Percentiles rank a stretch among this genome's conserved stretches.
phyloP scores from a whole-genome alignment of 2,113 vertebrate species.

The Isichthys henryi region DNA sequence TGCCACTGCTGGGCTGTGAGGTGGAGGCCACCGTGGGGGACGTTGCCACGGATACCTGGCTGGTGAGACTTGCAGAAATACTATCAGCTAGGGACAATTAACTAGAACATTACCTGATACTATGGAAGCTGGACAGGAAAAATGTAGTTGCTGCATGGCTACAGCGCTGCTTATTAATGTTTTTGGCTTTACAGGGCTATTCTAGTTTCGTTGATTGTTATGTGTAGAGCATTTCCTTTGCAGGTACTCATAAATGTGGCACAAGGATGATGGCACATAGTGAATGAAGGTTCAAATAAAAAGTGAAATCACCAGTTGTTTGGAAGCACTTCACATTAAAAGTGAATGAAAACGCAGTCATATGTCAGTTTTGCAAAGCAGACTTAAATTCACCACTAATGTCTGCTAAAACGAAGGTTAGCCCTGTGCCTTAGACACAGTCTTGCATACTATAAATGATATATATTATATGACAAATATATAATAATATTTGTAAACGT shows the following conservation, averaged over 20 bases:
- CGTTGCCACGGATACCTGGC: conserved; percentile 93
- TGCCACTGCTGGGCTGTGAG: conserved; percentile 79
- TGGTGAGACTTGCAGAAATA: conserved; percentile 66
- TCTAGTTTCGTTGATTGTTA: not conserved
- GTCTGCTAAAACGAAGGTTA: not conserved
- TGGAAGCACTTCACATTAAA: not conserved
- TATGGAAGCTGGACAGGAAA: not conserved
- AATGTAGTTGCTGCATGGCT: not conserved
- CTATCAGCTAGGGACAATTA: not conserved
- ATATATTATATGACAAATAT: not conserved
- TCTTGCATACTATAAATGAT: too few relatives aligned
- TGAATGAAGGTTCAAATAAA: not conserved
- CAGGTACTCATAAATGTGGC: not conserved
- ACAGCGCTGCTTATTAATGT: not conserved
- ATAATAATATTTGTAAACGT: not conserved
- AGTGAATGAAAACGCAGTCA: not conserved
- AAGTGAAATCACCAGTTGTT: not conserved
- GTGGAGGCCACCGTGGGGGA: conserved; percentile 82
- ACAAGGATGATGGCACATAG: not conserved
- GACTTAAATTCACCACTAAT: not conserved
- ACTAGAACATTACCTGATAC: not conserved
- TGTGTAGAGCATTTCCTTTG: not conserved
- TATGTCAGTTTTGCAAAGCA: not conserved
- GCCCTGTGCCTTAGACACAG: not conserved
- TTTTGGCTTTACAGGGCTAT: not conserved